These are phyloP conservation scores for Perizoma affinitatum DNA, from an alignment of 2,888 invertebrate species.

Conservation along the genomic window DNA sequence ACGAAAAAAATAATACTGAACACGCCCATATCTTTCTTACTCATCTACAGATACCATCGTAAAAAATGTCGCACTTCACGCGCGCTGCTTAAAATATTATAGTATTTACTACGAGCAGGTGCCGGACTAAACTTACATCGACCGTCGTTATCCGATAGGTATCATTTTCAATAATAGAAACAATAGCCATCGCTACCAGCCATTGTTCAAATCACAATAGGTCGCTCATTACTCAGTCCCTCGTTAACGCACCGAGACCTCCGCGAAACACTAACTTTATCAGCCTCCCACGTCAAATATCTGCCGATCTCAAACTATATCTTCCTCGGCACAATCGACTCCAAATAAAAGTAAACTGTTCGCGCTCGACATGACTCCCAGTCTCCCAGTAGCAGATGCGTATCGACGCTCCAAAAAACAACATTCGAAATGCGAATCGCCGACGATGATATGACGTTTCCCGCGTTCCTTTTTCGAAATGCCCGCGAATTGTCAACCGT, in stretches of 20 bases:
- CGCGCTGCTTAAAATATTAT: constrained; percentile 36
- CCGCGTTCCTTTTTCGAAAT: constrained; percentile 77
- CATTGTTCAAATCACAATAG: constrained; percentile 81
- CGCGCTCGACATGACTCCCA: constrained; percentile 59
- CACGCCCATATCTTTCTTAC: constrained; percentile 22
- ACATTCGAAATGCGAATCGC: constrained; percentile 60
- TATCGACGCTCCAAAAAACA: constrained; percentile 76
- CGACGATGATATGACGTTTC: constrained; percentile 75
- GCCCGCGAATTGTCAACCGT: constrained; percentile 79
- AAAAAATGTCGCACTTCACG: constrained; percentile 39
- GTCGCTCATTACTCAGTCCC: constrained; percentile 79
- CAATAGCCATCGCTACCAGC: constrained; percentile 70
- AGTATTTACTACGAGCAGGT: constrained; percentile 44
- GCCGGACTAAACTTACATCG: constrained; percentile 37
- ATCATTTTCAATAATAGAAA: constrained; percentile 78
- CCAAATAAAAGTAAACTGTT: constrained; percentile 64
- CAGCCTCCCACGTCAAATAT: constrained; percentile 78
- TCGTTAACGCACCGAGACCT: constrained; percentile 73
- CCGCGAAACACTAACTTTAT: constrained; percentile 81
- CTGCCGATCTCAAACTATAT: constrained; percentile 77
- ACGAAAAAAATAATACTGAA: constrained; percentile 17
- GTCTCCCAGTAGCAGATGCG: constrained; percentile 68
- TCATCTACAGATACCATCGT: constrained; percentile 30
- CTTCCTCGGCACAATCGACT: constrained; percentile 74
- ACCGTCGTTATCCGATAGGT: constrained; percentile 50